phyloP scores from a whole-genome alignment of 1,140 invertebrate genomes.

The Neuroterus valhalla region DNA sequence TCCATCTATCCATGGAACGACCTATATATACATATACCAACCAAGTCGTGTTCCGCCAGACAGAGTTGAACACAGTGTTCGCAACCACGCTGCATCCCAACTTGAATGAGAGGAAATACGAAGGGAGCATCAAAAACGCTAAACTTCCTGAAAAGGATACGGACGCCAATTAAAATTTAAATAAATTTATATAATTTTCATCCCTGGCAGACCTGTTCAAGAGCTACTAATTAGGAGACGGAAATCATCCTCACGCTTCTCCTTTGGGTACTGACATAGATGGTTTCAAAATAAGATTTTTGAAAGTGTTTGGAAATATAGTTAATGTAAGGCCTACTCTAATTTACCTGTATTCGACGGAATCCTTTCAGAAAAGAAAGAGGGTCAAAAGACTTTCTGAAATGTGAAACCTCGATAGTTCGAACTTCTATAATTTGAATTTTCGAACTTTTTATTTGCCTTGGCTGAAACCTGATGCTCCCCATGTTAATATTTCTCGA shows the following conservation, averaged over 20 bases:
- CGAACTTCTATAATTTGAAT: too few relatives aligned
- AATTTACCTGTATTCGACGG: background rate
- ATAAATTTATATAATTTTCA: slow-evolving; percentile 5
- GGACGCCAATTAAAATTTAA: slow-evolving; percentile 6
- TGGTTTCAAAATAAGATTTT: background rate
- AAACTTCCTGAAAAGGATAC: slow-evolving; percentile 5
- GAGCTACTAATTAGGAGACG: background rate
- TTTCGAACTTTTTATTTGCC: too few relatives aligned
- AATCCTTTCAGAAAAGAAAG: background rate
- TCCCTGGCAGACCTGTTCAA: background rate
- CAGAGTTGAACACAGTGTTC: slow-evolving; percentile 19
- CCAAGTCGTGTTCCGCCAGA: slow-evolving; percentile 2
- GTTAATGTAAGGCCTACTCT: background rate
- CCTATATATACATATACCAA: background rate
- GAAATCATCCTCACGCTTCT: background rate
- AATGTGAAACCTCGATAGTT: too few relatives aligned
- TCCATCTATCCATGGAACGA: slow-evolving; percentile 4
- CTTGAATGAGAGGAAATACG: slow-evolving; percentile 3
- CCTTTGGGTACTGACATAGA: background rate
- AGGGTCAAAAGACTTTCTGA: background rate
- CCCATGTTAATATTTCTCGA: too few relatives aligned
- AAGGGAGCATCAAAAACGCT: slow-evolving; percentile 2
- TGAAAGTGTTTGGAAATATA: background rate
- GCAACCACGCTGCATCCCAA: slow-evolving; percentile 19
- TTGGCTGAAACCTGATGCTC: too few relatives aligned